Conservation (phyloP, 1,140 invertebrate genomes). For the Monochamus saltuarius region DNA sequence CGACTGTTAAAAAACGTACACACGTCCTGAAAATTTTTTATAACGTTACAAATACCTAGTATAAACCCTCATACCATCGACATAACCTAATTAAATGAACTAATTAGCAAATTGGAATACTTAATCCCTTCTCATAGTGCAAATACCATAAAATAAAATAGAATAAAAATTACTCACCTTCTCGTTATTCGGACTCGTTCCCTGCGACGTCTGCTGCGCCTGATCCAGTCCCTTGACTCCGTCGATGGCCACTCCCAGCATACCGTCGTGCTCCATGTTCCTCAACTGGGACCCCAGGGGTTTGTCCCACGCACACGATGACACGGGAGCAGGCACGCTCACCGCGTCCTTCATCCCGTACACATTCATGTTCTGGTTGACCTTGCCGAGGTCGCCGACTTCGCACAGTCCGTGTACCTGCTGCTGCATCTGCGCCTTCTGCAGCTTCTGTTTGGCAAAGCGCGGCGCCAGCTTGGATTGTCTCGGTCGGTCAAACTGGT, state of each 20-base stretch:
- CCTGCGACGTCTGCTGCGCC: conserved; percentile 56
- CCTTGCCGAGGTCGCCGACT: conserved; percentile 53
- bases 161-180: conserved; percentile 35
- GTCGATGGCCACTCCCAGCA: conserved; percentile 50
- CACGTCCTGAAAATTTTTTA: too few species aligned
- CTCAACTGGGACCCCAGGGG: conserved; percentile 69
- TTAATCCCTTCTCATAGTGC: too few species aligned
- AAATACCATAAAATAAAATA: too few species aligned
- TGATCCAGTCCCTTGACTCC: conserved; percentile 50
- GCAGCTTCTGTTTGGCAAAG: conserved; percentile 69
- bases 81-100: too few species aligned
- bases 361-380: conserved; percentile 46
- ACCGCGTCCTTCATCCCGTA: conserved; percentile 54
- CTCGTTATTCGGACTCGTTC: conserved; percentile 60
- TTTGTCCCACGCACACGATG: conserved; percentile 83
- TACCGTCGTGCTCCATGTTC: conserved; percentile 41
- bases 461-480: conserved; percentile 69
- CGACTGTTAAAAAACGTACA: too few species aligned
- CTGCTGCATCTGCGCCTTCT: conserved; percentile 53
- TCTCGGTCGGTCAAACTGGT: conserved; percentile 61
- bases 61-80: too few species aligned
- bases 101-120: too few species aligned
- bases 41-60: too few species aligned
- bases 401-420: conserved; percentile 45
- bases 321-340: conserved; percentile 62